These are phyloP conservation scores for Drosophila tripunctata DNA, from an alignment of 2,888 invertebrate species.

Conservation along the genomic window DNA sequence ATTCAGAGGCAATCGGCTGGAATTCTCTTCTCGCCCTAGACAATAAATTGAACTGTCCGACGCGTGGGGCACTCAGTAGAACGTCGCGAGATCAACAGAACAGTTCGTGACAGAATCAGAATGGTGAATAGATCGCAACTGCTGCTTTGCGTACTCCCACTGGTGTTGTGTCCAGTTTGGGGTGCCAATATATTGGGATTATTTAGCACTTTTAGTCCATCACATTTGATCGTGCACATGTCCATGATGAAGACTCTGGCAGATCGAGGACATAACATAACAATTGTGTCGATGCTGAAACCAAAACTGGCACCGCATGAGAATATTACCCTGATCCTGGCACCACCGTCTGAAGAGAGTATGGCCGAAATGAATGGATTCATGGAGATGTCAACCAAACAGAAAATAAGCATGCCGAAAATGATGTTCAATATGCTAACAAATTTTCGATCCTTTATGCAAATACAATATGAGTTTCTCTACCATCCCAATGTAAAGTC, in stretches of 20 bases:
- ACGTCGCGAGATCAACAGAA: neutral
- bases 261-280: slow-evolving; percentile 79
- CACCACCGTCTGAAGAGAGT: slow-evolving; percentile 47
- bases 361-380: neutral
- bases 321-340: slow-evolving; percentile 65
- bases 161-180: neutral
- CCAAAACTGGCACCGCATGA: slow-evolving; percentile 59
- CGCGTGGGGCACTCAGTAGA: slow-evolving; percentile 15
- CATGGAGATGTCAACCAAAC: slow-evolving; percentile 31
- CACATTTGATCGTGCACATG: slow-evolving; percentile 78
- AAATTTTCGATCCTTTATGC: neutral
- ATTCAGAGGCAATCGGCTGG: neutral
- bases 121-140: slow-evolving; percentile 6
- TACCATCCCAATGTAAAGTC: slow-evolving; percentile 62
- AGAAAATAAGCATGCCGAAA: slow-evolving; percentile 23
- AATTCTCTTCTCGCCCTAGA: neutral
- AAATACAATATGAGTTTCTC: slow-evolving; percentile 65
- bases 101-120: no score
- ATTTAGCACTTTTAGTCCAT: slow-evolving; percentile 75
- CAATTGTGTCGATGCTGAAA: slow-evolving; percentile 63
- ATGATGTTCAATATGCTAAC: neutral
- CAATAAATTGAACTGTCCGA: slow-evolving; percentile 2
- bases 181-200: slow-evolving; percentile 77
- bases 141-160: slow-evolving; percentile 14
- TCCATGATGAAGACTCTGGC: slow-evolving; percentile 74